A percentile compares a stretch with the other conserved stretches of the same genome.
Evolutionary conservation across 2,888 invertebrate genomes (phyloP).

Genomic region (Trichogramma dendrolimi): DNA sequence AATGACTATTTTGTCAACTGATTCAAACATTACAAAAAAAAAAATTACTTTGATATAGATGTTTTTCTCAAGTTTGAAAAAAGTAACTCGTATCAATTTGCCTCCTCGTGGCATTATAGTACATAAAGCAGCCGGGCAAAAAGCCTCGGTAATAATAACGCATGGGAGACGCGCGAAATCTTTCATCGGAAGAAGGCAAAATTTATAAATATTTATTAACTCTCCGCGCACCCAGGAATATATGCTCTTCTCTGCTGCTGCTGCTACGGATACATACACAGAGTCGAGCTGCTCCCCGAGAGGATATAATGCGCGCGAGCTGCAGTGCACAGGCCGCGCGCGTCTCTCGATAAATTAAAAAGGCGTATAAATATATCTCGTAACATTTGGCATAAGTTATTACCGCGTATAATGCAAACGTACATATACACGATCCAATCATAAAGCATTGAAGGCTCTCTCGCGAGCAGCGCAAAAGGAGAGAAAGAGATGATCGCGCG

Average conservation of each 20-base stretch:
- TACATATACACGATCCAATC: constrained; percentile 20
- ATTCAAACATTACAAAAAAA: too few relatives aligned
- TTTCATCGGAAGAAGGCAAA: constrained; percentile 15
- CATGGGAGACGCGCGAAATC: not conserved
- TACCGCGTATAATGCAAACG: constrained; percentile 24
- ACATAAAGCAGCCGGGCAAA: too few relatives aligned
- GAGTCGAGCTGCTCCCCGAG: too few relatives aligned
- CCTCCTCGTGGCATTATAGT: too few relatives aligned
- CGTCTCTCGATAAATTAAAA: constrained; percentile 24
- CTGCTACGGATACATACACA: too few relatives aligned
- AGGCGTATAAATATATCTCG: constrained; percentile 10
- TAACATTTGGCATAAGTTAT: constrained; percentile 20
- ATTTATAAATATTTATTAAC: constrained; percentile 27
- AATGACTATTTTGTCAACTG: too few relatives aligned
- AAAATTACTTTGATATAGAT: too few relatives aligned
- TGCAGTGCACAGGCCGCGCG: too few relatives aligned
- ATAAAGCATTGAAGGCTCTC: constrained; percentile 19
- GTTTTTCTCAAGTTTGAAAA: too few relatives aligned
- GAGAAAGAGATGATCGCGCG: not conserved
- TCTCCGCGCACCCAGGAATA: constrained; percentile 5
- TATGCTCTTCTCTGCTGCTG: constrained; percentile 11
- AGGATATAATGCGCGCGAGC: too few relatives aligned
- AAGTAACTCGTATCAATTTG: too few relatives aligned
- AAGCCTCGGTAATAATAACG: constrained; percentile 14
- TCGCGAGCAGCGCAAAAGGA: not conserved